Conservation (phyloP, 2,113 vertebrate species). For the Sapajus apella region DNA sequence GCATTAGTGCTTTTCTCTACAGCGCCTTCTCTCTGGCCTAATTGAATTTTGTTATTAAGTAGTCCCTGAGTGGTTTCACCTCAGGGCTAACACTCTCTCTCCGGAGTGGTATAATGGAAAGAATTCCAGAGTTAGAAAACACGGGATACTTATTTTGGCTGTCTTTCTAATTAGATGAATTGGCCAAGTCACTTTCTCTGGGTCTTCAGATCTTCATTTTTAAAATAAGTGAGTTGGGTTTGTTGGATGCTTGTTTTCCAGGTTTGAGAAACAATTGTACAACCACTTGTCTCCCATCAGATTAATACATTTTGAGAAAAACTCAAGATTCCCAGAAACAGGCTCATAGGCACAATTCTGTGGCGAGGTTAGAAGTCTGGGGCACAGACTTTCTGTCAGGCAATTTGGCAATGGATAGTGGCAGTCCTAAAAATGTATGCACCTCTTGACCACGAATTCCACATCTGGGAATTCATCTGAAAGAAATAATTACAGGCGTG, state of each 20-base stretch:
- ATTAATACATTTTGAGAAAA: conserved; percentile 22
- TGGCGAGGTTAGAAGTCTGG: not conserved
- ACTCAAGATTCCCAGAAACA: not conserved
- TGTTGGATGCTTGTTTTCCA: conserved; percentile 35
- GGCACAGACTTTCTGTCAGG: not conserved
- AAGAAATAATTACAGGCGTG: not conserved
- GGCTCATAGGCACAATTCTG: not conserved
- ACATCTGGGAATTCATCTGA: conserved; percentile 10
- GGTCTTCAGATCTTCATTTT: conserved; percentile 28
- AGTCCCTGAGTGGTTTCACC: conserved; percentile 42
- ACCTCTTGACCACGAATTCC: not conserved
- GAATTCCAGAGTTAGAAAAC: conserved; percentile 56
- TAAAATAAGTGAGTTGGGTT: conserved; percentile 46
- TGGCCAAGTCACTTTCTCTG: conserved; percentile 50
- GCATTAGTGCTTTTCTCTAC: not conserved
- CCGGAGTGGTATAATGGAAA: conserved; percentile 51
- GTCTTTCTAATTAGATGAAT: conserved; percentile 48
- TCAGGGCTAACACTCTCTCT: conserved; percentile 34
- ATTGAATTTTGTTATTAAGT: conserved; percentile 51
- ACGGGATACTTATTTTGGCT: not conserved
- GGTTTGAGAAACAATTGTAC: not conserved
- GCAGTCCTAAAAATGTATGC: not conserved
- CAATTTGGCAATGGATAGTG: not conserved
- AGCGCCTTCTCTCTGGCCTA: conserved; percentile 11
- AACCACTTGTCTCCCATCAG: not conserved